phyloP scores from a whole-genome alignment of 2,797 vertebrate genomes.

The Coregonus sp. region DNA sequence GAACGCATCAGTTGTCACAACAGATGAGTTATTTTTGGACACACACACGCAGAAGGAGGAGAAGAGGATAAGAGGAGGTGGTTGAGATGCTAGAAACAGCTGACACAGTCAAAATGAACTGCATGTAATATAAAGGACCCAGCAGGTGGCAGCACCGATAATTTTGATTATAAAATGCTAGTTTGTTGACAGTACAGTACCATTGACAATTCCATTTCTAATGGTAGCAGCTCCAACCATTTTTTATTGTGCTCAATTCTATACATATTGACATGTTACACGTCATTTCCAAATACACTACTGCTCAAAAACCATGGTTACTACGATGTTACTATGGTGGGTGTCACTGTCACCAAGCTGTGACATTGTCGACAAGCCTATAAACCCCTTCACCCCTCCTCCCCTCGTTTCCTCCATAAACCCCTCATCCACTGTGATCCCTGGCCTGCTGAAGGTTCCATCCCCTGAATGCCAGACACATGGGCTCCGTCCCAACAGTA shows the following conservation, averaged over 20 bases:
- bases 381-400: conserved; percentile 40
- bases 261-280: neutral
- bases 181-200: neutral
- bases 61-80: neutral
- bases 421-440: conserved; percentile 39
- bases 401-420: conserved; percentile 40
- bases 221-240: conserved; percentile 29
- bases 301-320: conserved; percentile 32
- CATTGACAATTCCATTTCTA: conserved; percentile 15
- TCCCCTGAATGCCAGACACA: conserved; percentile 71
- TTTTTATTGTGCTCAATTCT: conserved; percentile 6
- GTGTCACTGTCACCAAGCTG: conserved; percentile 17
- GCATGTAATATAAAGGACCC: neutral
- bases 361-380: conserved; percentile 19
- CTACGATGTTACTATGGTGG: neutral
- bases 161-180: neutral
- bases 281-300: neutral
- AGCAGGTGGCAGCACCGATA: neutral
- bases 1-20: too few species aligned
- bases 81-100: too few species aligned
- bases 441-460: conserved; percentile 67
- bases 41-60: neutral
- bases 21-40: too few species aligned
- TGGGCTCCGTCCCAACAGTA: conserved; percentile 7
- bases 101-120: neutral